These are phyloP conservation scores for Taphrorychus bicolor DNA, from an alignment of 2,888 invertebrate genomes.

Conservation along the genomic window DNA sequence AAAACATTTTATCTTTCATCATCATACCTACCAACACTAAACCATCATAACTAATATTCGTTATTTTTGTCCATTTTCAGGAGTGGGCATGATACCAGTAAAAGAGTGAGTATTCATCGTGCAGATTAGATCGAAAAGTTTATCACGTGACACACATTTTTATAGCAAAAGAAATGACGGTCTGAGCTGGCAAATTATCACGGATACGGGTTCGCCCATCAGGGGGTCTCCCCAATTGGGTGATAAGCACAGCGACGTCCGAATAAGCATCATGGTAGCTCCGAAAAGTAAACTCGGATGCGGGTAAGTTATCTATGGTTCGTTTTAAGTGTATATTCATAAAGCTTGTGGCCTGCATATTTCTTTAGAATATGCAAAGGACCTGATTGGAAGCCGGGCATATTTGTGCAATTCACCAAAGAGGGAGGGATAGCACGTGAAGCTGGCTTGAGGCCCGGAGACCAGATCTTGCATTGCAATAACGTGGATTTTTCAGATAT, in stretches of 20 bases:
- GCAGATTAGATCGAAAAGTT: background rate
- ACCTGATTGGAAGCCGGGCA: conserved; percentile 85
- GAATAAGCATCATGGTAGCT: conserved; percentile 80
- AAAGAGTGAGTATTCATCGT: conserved; percentile 80
- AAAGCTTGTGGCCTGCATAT: background rate
- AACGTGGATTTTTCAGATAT: conserved; percentile 79
- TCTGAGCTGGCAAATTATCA: conserved; percentile 85
- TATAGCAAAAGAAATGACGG: conserved; percentile 76
- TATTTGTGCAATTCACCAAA: conserved; percentile 89
- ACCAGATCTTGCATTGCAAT: conserved; percentile 91
- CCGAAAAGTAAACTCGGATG: conserved; percentile 85
- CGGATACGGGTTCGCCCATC: conserved; percentile 62
- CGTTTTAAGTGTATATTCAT: background rate
- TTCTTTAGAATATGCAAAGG: conserved; percentile 78
- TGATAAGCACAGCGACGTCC: conserved; percentile 69
- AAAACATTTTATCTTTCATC: no score
- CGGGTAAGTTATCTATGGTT: conserved; percentile 68
- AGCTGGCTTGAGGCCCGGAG: conserved; percentile 87
- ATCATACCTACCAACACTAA: no score
- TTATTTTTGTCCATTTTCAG: conserved; percentile 63
- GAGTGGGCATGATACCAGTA: conserved; percentile 92
- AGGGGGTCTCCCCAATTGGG: conserved; percentile 65
- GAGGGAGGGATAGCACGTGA: conserved; percentile 88
- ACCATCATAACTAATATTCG: no score
- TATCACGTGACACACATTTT: conserved; percentile 29